Percentiles rank a stretch among this genome's conserved stretches.
Conservation (phyloP, 2,888 invertebrate genomes). For the Tetragnatha montana region DNA sequence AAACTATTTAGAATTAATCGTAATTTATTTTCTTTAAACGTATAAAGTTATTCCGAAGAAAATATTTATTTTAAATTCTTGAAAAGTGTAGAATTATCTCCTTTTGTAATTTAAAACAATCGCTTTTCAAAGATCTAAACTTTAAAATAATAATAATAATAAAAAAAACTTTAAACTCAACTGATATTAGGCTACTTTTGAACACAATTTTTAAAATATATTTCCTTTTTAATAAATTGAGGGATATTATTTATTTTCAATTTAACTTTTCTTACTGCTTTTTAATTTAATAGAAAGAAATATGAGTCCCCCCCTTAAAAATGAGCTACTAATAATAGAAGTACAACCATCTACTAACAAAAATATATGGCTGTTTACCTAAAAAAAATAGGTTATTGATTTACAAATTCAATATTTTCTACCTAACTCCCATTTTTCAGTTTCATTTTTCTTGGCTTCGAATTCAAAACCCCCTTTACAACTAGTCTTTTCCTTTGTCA, state of each 20-base stretch:
- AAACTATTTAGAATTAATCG: too few relatives aligned
- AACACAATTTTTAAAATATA: too few relatives aligned
- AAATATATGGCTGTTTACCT: background rate
- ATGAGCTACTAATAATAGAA: background rate
- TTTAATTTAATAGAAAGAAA: background rate
- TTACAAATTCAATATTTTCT: background rate
- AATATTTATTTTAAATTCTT: too few relatives aligned
- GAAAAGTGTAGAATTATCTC: too few relatives aligned
- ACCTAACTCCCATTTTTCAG: background rate
- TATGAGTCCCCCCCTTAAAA: background rate
- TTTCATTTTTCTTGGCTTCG: background rate
- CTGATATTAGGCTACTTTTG: too few relatives aligned
- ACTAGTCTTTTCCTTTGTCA: background rate
- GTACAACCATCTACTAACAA: background rate
- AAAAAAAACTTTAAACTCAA: too few relatives aligned
- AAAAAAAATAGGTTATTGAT: background rate
- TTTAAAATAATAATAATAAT: too few relatives aligned
- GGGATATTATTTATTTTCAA: background rate
- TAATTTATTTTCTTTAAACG: too few relatives aligned
- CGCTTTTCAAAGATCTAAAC: too few relatives aligned
- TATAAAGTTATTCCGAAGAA: too few relatives aligned
- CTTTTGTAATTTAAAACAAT: too few relatives aligned
- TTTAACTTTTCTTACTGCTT: background rate
- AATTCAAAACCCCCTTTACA: background rate
- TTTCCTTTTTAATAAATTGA: background rate